phyloP scores from a whole-genome alignment of 2,888 invertebrate genomes.

The Blera fallax region DNA sequence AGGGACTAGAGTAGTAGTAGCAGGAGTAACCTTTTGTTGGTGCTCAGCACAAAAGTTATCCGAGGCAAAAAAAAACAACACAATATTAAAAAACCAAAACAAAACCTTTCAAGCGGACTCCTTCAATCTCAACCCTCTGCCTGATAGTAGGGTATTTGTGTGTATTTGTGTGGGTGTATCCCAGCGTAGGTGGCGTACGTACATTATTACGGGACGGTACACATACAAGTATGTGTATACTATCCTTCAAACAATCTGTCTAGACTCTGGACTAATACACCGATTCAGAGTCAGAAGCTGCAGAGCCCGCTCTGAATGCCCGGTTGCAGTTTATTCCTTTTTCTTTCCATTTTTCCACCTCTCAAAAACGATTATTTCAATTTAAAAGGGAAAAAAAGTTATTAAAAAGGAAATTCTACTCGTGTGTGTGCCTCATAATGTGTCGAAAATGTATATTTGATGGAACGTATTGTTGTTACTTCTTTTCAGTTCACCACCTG shows the following conservation, averaged over 20 bases:
- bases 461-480: slow-evolving; percentile 53
- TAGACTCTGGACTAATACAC: slow-evolving; percentile 67
- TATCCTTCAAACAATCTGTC: slow-evolving; percentile 67
- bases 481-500: slow-evolving; percentile 41
- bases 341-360: not conserved
- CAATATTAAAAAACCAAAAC: slow-evolving; percentile 66
- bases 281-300: slow-evolving; percentile 52
- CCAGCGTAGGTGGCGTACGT: slow-evolving; percentile 36
- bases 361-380: slow-evolving; percentile 62
- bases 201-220: slow-evolving; percentile 23
- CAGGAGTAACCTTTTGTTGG: slow-evolving; percentile 67
- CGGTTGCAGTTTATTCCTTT: slow-evolving; percentile 33
- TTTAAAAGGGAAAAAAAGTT: slow-evolving; percentile 56
- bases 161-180: slow-evolving; percentile 41
- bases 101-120: slow-evolving; percentile 59
- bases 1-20: slow-evolving; percentile 59
- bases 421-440: slow-evolving; percentile 47
- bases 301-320: slow-evolving; percentile 37
- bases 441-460: slow-evolving; percentile 66
- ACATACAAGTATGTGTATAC: slow-evolving; percentile 9
- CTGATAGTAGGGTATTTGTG: not conserved
- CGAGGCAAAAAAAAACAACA: slow-evolving; percentile 26
- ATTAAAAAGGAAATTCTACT: slow-evolving; percentile 60
- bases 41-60: slow-evolving; percentile 61
- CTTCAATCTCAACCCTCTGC: slow-evolving; percentile 30